These are phyloP conservation scores for Cecidostiba fungosa DNA, from an alignment of 2,888 invertebrate species.

Conservation along the genomic window DNA sequence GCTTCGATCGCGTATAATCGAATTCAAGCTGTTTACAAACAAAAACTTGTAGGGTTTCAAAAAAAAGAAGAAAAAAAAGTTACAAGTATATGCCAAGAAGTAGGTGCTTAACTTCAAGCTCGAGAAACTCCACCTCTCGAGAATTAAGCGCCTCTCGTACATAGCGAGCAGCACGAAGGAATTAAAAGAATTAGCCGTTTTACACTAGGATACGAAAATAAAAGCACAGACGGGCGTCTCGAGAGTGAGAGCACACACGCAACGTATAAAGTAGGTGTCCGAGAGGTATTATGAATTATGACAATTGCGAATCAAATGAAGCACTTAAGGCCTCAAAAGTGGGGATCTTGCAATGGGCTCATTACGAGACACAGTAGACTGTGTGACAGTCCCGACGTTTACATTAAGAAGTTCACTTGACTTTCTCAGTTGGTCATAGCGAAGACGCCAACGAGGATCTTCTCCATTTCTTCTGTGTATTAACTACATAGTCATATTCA, in stretches of 20 bases:
- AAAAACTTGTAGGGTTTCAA: background rate
- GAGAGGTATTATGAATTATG: constrained; percentile 69
- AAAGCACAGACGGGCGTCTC: constrained; percentile 34
- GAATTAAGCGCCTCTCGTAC: background rate
- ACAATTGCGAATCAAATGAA: constrained; percentile 76
- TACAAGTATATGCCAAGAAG: too few relatives aligned
- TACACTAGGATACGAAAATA: constrained; percentile 42
- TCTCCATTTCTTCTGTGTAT: background rate
- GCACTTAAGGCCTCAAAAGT: constrained; percentile 68
- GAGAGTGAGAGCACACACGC: constrained; percentile 36
- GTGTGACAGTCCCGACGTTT: constrained; percentile 28
- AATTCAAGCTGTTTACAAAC: background rate
- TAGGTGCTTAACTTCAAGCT: background rate
- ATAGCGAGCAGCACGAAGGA: background rate
- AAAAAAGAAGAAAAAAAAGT: background rate
- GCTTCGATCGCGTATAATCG: too few relatives aligned
- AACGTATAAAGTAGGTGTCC: constrained; percentile 60
- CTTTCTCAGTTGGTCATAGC: constrained; percentile 35
- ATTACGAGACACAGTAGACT: constrained; percentile 34
- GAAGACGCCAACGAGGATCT: background rate
- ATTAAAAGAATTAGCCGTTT: constrained; percentile 42
- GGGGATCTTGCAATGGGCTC: constrained; percentile 53
- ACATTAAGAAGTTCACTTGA: constrained; percentile 56
- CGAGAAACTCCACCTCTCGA: background rate
- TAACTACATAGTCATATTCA: too few relatives aligned